phyloP scores from a whole-genome alignment of 2,797 vertebrate genomes.

The Rousettus madagascariensis region DNA sequence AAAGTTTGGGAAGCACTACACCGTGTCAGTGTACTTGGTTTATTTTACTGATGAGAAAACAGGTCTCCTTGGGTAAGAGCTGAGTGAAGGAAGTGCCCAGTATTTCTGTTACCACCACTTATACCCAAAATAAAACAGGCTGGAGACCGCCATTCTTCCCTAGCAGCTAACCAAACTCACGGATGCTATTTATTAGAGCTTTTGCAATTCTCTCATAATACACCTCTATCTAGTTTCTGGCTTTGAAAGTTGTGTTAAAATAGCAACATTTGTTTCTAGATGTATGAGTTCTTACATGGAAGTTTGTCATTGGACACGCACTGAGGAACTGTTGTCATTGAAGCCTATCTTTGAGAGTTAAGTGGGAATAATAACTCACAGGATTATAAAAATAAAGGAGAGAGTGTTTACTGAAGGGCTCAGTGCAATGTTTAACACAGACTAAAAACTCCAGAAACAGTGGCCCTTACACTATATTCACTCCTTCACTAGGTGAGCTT shows the following conservation, averaged over 20 bases:
- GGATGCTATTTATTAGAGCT: background rate
- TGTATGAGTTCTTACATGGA: background rate
- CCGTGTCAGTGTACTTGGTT: background rate
- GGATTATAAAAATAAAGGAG: background rate
- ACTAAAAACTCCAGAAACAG: background rate
- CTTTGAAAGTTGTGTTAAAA: background rate
- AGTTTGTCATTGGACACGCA: background rate
- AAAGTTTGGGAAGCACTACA: background rate
- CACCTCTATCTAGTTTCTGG: background rate
- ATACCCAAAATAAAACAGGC: background rate
- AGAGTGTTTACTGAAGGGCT: background rate
- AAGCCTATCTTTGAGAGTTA: background rate
- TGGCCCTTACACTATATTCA: background rate
- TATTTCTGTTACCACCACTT: background rate
- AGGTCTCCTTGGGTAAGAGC: background rate
- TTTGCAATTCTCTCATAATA: background rate
- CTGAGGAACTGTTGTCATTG: background rate
- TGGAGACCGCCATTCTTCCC: background rate
- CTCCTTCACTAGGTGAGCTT: background rate
- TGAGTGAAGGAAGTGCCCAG: background rate
- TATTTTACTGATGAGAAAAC: background rate
- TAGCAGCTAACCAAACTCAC: background rate
- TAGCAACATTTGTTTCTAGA: background rate
- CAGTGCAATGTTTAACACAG: background rate
- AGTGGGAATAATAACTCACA: background rate